These are phyloP conservation scores for Periplaneta americana DNA, from an alignment of 1,140 invertebrate species.

Conservation along the genomic window DNA sequence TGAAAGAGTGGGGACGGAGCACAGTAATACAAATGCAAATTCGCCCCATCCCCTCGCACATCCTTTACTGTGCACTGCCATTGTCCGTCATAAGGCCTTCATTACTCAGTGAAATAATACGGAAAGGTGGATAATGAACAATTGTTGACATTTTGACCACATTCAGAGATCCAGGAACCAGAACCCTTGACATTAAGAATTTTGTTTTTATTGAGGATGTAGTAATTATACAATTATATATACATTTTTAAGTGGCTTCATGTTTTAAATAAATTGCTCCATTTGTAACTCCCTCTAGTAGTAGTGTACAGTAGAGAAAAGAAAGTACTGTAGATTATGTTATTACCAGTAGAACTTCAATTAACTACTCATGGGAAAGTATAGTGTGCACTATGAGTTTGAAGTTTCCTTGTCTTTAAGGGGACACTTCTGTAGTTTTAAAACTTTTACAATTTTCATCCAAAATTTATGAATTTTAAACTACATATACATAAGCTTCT, in stretches of 20 bases:
- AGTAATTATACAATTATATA: not conserved
- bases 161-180: not conserved
- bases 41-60: not conserved
- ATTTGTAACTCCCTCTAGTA: not conserved
- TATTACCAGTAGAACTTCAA: not conserved
- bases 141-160: not conserved
- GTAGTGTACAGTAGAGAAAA: not conserved
- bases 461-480: no score
- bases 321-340: not conserved
- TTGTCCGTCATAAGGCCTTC: not conserved
- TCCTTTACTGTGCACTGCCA: not conserved
- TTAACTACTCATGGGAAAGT: no score
- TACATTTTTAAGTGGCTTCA: not conserved
- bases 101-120: not conserved
- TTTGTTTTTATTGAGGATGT: not conserved
- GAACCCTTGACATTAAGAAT: not conserved
- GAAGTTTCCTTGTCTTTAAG: no score
- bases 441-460: no score
- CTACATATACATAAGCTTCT: no score
- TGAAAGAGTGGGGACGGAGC: not conserved
- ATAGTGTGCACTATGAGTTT: no score
- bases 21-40: not conserved
- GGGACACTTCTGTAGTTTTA: no score
- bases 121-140: not conserved
- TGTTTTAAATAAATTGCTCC: not conserved